Percentiles rank a stretch among this genome's conserved stretches.
Conservation (phyloP, 2,797 vertebrate species). For the Phoebastria nigripes region DNA sequence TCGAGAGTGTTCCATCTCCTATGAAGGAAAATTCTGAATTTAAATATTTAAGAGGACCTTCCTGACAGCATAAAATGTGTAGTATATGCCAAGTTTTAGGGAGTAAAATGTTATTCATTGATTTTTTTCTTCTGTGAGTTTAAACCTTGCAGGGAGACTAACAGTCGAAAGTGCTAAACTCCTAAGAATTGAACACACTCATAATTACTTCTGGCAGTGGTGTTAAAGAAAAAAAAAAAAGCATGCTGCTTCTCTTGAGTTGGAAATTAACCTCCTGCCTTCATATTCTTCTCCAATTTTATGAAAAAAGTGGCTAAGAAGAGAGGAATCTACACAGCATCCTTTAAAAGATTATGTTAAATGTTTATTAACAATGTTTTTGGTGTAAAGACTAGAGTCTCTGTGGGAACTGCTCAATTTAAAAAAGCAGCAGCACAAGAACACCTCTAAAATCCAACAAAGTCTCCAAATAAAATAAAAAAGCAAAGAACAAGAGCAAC, state of each 20-base stretch:
- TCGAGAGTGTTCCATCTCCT: neutral
- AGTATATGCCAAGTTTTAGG: neutral
- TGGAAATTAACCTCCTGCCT: slow-evolving; percentile 16
- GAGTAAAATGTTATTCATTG: neutral
- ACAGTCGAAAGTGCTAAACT: slow-evolving; percentile 33
- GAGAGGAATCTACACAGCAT: neutral
- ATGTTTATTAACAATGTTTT: neutral
- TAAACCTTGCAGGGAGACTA: slow-evolving; percentile 19
- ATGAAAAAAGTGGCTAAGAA: slow-evolving; percentile 7
- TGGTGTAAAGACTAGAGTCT: neutral
- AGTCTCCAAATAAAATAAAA: neutral
- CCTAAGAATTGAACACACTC: slow-evolving; percentile 24
- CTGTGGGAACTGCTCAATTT: neutral
- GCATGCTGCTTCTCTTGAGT: neutral
- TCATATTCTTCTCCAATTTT: neutral
- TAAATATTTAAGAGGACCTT: neutral
- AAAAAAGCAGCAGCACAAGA: neutral
- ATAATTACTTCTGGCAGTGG: slow-evolving; percentile 26
- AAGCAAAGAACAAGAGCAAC: neutral
- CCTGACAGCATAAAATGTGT: neutral
- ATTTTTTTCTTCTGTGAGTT: neutral
- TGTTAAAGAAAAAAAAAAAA: neutral
- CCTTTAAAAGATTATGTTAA: neutral
- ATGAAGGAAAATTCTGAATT: neutral
- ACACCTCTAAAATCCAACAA: neutral